Evolutionary conservation across 1,140 invertebrate genomes (phyloP), one percentile per base, ranked within the genome.

Genomic region (Rhynchophorus ferrugineus): DNA sequence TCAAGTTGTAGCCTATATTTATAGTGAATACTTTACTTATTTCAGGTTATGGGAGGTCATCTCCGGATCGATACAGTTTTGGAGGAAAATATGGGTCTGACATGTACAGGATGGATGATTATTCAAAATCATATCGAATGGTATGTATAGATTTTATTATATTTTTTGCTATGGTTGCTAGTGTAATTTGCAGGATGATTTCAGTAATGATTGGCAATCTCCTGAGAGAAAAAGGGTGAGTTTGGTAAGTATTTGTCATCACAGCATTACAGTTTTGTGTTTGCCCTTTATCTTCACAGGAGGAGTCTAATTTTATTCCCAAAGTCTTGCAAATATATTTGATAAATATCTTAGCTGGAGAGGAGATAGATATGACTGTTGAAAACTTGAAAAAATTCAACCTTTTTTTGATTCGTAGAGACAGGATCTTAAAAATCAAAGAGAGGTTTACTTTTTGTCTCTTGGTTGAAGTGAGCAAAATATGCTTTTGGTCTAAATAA

Each of bases 221-320:
- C 67, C 67, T 5, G 67, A 69, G 1, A 56, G 66, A 33, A 69
- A 69, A 51, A 49, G 66, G 48, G 44, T 29, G 67, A 69, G 51
- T 66, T 69, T 37, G 51, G 34, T 45, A 65, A 56, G 62, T 64
- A 24, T 44, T n/a, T n/a, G n/a, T n/a, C n/a, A n/a, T n/a, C n/a
- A n/a, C n/a, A n/a, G n/a, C n/a, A 22, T 13, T 14, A 51, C 42
- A 38, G 37, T 48, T 7, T 3, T 33, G n/a, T 37, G 51, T 36
- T 45, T 35, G 37, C 41, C 44, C 38, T 14, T 45, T 41, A 45
- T 37, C 43, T 58, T 56, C 37, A 57, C 53, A 60, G 57, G 51
- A 18, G 17, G 20, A 39, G 37, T 8, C 33, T 44, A 47, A 13
- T 41, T 41, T 19, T n/a, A 14, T 43, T 19, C 8, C 11, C 11